phyloP scores from a whole-genome alignment of 1,140 invertebrate genomes.

The Brachionus paranguensis region DNA sequence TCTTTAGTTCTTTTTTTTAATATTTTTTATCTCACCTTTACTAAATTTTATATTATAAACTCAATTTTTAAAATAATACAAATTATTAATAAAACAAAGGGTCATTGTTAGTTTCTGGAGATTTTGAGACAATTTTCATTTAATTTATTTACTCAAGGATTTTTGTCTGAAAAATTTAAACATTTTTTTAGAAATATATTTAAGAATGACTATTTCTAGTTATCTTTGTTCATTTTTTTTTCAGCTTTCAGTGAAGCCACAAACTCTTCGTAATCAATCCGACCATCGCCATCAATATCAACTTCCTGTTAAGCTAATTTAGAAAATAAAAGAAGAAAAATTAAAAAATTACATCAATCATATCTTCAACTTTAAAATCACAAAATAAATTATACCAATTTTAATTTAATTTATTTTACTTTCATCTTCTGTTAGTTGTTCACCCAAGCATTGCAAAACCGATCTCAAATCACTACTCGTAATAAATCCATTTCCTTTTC shows the following conservation, averaged over 20 bases:
- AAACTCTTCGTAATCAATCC: constrained; percentile 37
- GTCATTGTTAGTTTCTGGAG: neutral
- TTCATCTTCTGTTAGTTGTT: constrained; percentile 38
- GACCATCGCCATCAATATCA: constrained; percentile 37
- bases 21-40: no score
- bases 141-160: neutral
- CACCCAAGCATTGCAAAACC: constrained; percentile 25
- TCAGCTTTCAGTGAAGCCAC: constrained; percentile 36
- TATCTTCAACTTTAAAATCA: constrained; percentile 15
- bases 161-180: neutral
- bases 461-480: constrained; percentile 25
- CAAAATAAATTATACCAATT: no score
- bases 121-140: no score
- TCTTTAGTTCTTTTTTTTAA: no score
- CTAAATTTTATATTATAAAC: no score
- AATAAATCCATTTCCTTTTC: constrained; percentile 31
- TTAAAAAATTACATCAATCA: neutral
- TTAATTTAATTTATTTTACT: neutral
- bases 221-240: neutral
- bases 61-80: no score
- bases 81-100: neutral
- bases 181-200: no score
- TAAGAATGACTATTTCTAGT: neutral
- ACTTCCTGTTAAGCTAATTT: neutral
- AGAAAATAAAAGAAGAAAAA: neutral